Evolutionary conservation across 2,888 invertebrate genomes (phyloP).

Genomic region (Parnassius apollo): DNA sequence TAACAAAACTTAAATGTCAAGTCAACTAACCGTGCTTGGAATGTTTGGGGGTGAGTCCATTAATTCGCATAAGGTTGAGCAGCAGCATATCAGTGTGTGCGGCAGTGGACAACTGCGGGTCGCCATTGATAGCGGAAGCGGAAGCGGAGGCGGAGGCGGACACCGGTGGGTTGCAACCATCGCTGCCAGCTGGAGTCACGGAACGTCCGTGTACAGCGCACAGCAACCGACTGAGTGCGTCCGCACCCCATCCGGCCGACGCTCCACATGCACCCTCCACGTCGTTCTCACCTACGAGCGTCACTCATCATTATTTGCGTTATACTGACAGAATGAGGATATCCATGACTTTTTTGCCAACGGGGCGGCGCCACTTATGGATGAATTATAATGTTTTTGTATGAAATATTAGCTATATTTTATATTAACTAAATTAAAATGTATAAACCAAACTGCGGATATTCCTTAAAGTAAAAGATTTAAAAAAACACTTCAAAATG

Average conservation of each 20-base stretch:
- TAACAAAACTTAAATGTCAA: neutral
- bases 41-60: conserved; percentile 55
- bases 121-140: conserved; percentile 33
- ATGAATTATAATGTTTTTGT: too few species aligned
- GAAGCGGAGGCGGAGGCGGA: conserved; percentile 40
- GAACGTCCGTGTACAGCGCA: conserved; percentile 52
- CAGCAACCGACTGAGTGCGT: conserved; percentile 60
- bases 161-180: conserved; percentile 40
- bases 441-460: too few species aligned
- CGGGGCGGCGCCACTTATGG: too few species aligned
- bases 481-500: too few species aligned
- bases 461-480: too few species aligned
- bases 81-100: conserved; percentile 72
- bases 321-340: too few species aligned
- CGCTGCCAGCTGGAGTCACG: conserved; percentile 36
- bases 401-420: too few species aligned
- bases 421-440: too few species aligned
- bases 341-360: too few species aligned
- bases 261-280: conserved; percentile 55
- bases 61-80: conserved; percentile 70
- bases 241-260: conserved; percentile 37
- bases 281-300: conserved; percentile 65
- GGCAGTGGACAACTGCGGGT: conserved; percentile 62
- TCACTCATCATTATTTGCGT: neutral
- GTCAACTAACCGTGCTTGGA: conserved; percentile 47